These are phyloP conservation scores for Rhynchopsitta pachyrhyncha DNA, from an alignment of 2,113 vertebrate genomes.

Conservation along the genomic window DNA sequence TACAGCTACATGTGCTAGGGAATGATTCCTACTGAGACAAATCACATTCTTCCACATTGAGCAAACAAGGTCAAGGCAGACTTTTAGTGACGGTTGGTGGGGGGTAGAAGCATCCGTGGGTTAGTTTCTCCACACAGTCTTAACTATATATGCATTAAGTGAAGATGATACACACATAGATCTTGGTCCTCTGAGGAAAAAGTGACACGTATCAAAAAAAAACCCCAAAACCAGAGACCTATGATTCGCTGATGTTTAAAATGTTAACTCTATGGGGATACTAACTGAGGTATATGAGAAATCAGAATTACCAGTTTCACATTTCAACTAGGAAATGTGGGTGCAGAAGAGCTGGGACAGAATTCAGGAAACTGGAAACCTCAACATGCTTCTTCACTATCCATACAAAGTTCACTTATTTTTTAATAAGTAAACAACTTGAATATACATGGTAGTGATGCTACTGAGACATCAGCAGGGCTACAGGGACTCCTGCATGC, in stretches of 20 bases:
- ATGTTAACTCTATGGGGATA: neutral
- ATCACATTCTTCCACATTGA: neutral
- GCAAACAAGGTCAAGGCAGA: neutral
- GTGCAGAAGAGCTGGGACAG: neutral
- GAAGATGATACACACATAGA: neutral
- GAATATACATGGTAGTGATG: neutral
- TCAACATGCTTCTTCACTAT: neutral
- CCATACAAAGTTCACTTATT: neutral
- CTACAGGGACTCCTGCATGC: neutral
- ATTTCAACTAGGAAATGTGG: neutral
- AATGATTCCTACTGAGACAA: neutral
- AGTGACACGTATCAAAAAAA: neutral
- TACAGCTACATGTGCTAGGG: neutral
- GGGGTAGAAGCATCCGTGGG: neutral
- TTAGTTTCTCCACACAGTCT: neutral
- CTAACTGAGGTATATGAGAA: neutral
- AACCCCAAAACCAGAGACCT: fast-evolving
- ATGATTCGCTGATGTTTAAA: neutral
- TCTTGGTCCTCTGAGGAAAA: neutral
- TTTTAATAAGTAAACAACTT: neutral
- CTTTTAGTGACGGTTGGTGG: neutral
- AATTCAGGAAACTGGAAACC: neutral
- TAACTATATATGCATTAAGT: neutral
- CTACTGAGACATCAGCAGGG: neutral
- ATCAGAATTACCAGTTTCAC: neutral